Evolutionary conservation across 2,113 vertebrate species (phyloP).

Genomic region (Silurus asotus): DNA sequence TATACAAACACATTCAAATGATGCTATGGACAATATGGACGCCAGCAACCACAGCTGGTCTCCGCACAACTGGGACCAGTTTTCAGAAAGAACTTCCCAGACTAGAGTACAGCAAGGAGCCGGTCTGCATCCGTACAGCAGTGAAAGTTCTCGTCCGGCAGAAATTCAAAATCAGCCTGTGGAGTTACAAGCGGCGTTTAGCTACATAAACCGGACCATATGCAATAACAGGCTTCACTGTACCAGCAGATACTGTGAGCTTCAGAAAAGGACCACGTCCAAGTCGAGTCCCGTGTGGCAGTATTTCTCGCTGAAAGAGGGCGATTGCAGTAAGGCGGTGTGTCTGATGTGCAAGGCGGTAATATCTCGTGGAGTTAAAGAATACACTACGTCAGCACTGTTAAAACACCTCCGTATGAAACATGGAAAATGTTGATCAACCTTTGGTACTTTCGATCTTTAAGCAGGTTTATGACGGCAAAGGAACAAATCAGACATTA

Average conservation of each 20-base stretch:
- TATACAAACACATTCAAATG: conserved; percentile 3
- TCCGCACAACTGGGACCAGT: conserved; percentile 35
- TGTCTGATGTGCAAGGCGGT: conserved; percentile 53
- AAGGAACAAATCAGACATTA: not conserved
- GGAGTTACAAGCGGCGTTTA: conserved; percentile 35
- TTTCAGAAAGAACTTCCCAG: conserved; percentile 30
- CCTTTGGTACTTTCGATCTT: not conserved
- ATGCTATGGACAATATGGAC: conserved; percentile 19
- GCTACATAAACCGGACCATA: conserved; percentile 45
- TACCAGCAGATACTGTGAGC: conserved; percentile 52
- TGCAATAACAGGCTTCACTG: conserved; percentile 48
- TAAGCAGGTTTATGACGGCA: not conserved
- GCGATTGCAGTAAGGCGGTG: conserved; percentile 54
- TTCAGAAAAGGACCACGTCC: conserved; percentile 51
- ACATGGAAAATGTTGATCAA: conserved; percentile 53
- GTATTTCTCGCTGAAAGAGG: conserved; percentile 55
- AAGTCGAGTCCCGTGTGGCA: conserved; percentile 54
- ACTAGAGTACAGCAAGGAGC: conserved; percentile 24
- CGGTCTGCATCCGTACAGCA: conserved; percentile 9
- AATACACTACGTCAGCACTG: conserved; percentile 51
- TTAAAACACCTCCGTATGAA: conserved; percentile 56
- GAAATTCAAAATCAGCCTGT: conserved; percentile 22
- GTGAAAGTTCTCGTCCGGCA: not conserved
- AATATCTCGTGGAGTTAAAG: conserved; percentile 53
- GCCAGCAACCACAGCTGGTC: conserved; percentile 47